Conservation (phyloP, 1,140 invertebrate species). For the Drosophila takahashii region DNA sequence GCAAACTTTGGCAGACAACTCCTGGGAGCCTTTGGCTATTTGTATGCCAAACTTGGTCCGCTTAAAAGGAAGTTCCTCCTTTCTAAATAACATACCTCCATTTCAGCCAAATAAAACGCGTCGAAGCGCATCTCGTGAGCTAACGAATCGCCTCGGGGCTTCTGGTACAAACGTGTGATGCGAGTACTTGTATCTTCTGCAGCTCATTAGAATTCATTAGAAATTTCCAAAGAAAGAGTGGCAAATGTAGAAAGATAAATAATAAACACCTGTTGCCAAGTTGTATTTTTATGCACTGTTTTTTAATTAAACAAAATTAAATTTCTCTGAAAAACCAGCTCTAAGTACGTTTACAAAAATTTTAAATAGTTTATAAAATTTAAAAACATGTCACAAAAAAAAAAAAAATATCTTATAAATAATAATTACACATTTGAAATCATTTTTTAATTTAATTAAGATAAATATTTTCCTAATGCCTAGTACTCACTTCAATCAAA, state of each 20-base stretch:
- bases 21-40: conserved; percentile 62
- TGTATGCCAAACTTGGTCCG: conserved; percentile 54
- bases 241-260: conserved; percentile 27
- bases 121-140: conserved; percentile 51
- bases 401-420: too few relatives aligned
- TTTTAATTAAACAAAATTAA: background rate
- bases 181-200: conserved; percentile 21
- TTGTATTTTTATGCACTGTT: background rate
- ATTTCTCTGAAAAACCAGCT: too few relatives aligned
- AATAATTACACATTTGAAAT: too few relatives aligned
- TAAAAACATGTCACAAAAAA: too few relatives aligned
- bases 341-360: too few relatives aligned
- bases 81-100: conserved; percentile 24
- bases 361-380: too few relatives aligned
- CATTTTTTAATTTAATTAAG: too few relatives aligned
- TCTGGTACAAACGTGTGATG: conserved; percentile 5
- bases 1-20: conserved; percentile 53
- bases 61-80: background rate
- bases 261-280: conserved; percentile 56
- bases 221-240: conserved; percentile 9
- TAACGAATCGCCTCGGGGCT: conserved; percentile 63
- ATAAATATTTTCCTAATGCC: too few relatives aligned
- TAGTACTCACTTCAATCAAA: too few relatives aligned
- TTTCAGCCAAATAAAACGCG: conserved; percentile 35
- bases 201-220: conserved; percentile 76